phyloP scores from a whole-genome alignment of 2,888 invertebrate genomes.

The Gibbula magus region DNA sequence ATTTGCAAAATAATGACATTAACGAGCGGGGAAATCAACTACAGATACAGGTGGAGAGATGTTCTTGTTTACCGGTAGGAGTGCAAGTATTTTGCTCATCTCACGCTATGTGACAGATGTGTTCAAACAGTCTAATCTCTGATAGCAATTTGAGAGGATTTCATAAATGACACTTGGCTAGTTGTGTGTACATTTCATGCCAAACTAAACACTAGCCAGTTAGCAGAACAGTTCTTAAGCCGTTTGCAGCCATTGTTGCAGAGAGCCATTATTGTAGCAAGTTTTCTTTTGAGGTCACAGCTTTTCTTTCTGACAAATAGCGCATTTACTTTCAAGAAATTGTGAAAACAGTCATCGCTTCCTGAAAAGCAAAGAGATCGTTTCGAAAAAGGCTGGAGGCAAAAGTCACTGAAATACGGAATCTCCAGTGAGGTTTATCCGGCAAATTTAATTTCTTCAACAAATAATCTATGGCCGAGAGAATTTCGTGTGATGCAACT shows the following conservation, averaged over 20 bases:
- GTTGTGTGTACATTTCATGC: slow-evolving; percentile 7
- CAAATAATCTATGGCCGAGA: slow-evolving; percentile 38
- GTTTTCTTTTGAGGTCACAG: slow-evolving; percentile 22
- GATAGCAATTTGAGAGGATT: neutral
- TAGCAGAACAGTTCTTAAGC: slow-evolving; percentile 15
- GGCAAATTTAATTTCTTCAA: slow-evolving; percentile 44
- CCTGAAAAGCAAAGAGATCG: slow-evolving; percentile 13
- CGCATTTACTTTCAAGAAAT: slow-evolving; percentile 40
- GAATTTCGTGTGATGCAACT: slow-evolving; percentile 31
- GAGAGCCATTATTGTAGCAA: slow-evolving; percentile 5
- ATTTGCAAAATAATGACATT: too few relatives aligned
- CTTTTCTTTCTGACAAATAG: slow-evolving; percentile 36
- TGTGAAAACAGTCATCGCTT: slow-evolving; percentile 38
- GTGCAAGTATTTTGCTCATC: too few relatives aligned
- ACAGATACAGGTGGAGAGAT: too few relatives aligned
- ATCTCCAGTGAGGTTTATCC: slow-evolving; percentile 21
- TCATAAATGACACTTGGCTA: neutral
- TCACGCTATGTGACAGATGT: slow-evolving; percentile 6
- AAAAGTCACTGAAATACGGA: neutral
- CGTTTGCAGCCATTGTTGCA: slow-evolving; percentile 9
- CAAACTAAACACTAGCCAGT: neutral
- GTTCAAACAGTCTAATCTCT: slow-evolving; percentile 14
- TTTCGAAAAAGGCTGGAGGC: slow-evolving; percentile 20
- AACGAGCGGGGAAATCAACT: too few relatives aligned
- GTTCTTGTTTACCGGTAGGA: too few relatives aligned